A percentile compares a stretch with the other conserved stretches of the same genome.
These are phyloP conservation scores for Polylopha cassiicola DNA, from an alignment of 2,888 invertebrate species.

Conservation along the genomic window DNA sequence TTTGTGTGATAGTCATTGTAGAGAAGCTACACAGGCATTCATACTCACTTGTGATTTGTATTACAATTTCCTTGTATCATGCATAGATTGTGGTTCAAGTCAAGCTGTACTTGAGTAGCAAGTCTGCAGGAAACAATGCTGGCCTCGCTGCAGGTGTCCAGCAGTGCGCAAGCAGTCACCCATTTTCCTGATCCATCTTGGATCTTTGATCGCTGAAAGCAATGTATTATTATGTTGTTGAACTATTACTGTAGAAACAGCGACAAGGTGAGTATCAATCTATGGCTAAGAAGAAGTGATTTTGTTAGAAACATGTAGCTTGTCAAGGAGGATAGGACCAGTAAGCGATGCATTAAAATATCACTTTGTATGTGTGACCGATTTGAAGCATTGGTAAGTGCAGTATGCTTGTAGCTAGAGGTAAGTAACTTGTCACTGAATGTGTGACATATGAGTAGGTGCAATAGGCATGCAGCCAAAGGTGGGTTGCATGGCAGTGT, in stretches of 20 bases:
- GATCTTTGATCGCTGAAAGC: conserved; percentile 15
- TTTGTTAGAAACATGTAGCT: no score
- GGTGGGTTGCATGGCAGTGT: no score
- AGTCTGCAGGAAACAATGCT: conserved; percentile 10
- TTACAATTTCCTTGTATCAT: conserved; percentile 5
- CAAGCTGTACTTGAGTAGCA: conserved; percentile 4
- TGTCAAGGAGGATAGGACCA: no score
- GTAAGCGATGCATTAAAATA: no score
- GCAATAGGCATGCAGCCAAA: no score
- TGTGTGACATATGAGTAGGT: no score
- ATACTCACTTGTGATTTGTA: conserved; percentile 2
- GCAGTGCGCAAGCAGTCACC: background rate
- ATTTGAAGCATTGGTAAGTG: background rate
- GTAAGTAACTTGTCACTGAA: no score
- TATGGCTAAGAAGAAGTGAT: no score
- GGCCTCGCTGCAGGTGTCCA: conserved; percentile 7
- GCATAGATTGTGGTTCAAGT: conserved; percentile 2
- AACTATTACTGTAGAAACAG: background rate
- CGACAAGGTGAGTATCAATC: background rate
- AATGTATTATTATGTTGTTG: background rate
- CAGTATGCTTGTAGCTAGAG: no score
- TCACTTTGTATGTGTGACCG: background rate
- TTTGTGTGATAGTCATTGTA: background rate
- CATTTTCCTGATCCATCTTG: conserved; percentile 16
- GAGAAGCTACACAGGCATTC: background rate